Evolutionary conservation across 2,797 vertebrate species (phyloP).

Genomic region (Jordanella pulchra): DNA sequence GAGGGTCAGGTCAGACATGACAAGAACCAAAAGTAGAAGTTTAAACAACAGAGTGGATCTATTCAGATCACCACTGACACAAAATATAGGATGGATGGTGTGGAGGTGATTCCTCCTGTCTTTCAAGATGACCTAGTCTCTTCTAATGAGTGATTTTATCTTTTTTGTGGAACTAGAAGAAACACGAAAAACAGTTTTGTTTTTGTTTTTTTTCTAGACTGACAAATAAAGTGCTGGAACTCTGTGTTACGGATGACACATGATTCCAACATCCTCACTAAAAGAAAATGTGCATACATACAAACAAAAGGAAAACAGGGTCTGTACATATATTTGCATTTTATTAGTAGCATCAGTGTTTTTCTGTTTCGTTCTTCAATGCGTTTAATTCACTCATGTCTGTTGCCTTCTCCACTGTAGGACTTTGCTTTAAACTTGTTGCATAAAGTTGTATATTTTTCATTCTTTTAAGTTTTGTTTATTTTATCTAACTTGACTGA

Average conservation of each 20-base stretch:
- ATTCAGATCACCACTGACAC: constrained; percentile 16
- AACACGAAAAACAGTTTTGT: constrained; percentile 46
- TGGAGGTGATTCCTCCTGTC: constrained; percentile 79
- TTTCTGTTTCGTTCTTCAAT: constrained; percentile 84
- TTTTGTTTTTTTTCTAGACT: constrained; percentile 56
- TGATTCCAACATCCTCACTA: constrained; percentile 48
- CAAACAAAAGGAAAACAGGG: constrained; percentile 94
- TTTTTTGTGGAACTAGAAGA: constrained; percentile 57
- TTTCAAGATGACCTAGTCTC: constrained; percentile 78
- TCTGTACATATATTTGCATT: constrained; percentile 97
- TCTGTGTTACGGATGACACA: constrained; percentile 59
- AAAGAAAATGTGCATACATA: constrained; percentile 61
- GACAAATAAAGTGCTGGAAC: constrained; percentile 59
- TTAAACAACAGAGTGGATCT: constrained; percentile 22
- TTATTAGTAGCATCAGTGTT: constrained; percentile 98
- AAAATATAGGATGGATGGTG: constrained; percentile 18
- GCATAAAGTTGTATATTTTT: constrained; percentile 89
- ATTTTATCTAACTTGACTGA: constrained; percentile 79
- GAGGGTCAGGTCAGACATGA: constrained; percentile 24
- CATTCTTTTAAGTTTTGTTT: constrained; percentile 59
- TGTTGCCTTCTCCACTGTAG: constrained; percentile 80
- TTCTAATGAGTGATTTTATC: constrained; percentile 54
- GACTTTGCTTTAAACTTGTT: constrained; percentile 90
- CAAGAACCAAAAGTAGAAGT: constrained; percentile 19
- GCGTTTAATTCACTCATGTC: constrained; percentile 73